These are phyloP conservation scores for Nomada ruficornis DNA, from an alignment of 2,888 invertebrate species.

Conservation along the genomic window DNA sequence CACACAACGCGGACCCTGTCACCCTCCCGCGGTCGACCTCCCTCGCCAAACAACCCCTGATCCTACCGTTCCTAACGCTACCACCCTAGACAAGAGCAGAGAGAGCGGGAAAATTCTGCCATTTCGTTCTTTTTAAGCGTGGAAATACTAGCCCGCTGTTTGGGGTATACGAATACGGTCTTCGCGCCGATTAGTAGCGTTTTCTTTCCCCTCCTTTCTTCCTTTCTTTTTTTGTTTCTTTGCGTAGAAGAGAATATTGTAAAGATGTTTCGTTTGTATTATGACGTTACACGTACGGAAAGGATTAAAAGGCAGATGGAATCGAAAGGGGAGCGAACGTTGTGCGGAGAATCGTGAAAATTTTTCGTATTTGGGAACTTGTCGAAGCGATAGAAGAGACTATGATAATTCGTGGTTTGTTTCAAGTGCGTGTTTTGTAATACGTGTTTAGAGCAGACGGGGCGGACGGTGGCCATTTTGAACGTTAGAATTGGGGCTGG, in stretches of 20 bases:
- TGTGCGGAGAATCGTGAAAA: no score
- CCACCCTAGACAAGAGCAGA: conserved; percentile 56
- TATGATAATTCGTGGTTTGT: no score
- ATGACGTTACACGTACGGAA: no score
- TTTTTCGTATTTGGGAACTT: no score
- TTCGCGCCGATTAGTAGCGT: conserved; percentile 38
- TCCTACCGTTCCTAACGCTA: conserved; percentile 56
- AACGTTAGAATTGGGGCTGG: no score
- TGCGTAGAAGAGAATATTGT: neutral
- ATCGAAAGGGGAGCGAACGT: no score
- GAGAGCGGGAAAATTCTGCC: conserved; percentile 57
- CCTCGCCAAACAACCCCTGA: conserved; percentile 76
- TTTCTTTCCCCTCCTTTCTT: neutral
- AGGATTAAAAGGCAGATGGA: no score
- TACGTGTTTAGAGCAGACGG: no score
- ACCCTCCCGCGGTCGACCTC: conserved; percentile 49
- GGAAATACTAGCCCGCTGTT: conserved; percentile 63
- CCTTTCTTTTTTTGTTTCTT: neutral
- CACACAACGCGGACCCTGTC: conserved; percentile 29
- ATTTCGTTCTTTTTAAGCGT: conserved; percentile 65
- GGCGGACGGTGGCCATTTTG: no score
- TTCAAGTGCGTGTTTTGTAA: no score
- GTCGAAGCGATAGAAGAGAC: no score
- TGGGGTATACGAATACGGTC: conserved; percentile 54
- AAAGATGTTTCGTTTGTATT: neutral